Base-by-base conservation (phyloP, 1,140 invertebrate species). In the Psilanteris sp. region DNA sequence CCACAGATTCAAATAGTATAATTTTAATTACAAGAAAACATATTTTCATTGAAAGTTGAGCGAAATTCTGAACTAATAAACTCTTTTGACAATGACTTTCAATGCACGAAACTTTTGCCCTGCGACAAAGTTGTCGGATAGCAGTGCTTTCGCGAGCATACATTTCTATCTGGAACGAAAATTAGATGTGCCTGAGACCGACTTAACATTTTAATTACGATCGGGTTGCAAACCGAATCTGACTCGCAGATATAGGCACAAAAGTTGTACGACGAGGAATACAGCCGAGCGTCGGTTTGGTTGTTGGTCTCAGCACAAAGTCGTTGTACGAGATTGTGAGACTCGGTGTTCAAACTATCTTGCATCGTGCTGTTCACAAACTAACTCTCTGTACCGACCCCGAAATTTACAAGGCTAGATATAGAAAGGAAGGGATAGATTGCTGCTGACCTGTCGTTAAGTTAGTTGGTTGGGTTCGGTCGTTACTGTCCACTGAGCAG, bases 141-240 rank as follows among this genome's bases (percentile, higher is more conserved):
- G 41, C 11, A 27, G 9, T 26, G 68, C 52, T 64, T 52, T 46
- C 57, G 39, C 62, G 39, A 36, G 55, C 34, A 78, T 67, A 64
- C 73, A 76, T 78, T 62, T 78, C 57, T 29, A 37, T 52, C 15
- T 15, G 27, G 66, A 31, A 54, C 18, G 67, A 70, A 80, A 80
- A 80, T 80, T 77, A 79, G 77, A 77, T 75, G 66, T 41, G 52
- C 61, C 32, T 26, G 34, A 54, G 46, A 76, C 44, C 46, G 72
- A 72, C 77, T 78, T 72, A 76, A 81, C 79, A 76, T 79, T 79
- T 79, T 81, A 79, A 81, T 79, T 78, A 81, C 75, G 62, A 77
- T 54, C 39, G 37, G 62, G 29, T 46, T 39, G 59, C 46, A 24
- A 37, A 52, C 50, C 32, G 32, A 48, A 71, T 74, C 48, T 70